Evolutionary conservation across 2,113 vertebrate genomes (phyloP).

Genomic region (Hippolais icterina): DNA sequence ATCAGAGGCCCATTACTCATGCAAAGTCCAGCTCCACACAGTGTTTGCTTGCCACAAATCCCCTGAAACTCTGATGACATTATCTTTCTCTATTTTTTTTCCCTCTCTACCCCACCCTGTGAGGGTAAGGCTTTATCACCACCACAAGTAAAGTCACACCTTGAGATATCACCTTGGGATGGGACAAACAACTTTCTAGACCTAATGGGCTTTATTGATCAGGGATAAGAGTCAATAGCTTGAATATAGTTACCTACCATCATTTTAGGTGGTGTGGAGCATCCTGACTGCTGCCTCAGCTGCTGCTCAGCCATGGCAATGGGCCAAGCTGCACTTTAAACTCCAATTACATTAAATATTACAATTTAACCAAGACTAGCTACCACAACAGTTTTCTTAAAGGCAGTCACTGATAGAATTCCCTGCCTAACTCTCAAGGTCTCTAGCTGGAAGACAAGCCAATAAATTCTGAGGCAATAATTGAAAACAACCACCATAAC

Average conservation of each 20-base stretch:
- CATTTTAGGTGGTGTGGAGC: neutral
- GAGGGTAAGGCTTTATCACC: neutral
- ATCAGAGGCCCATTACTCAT: neutral
- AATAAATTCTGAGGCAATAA: conserved; percentile 34
- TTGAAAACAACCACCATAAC: conserved; percentile 26
- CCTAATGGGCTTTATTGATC: neutral
- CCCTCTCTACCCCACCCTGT: neutral
- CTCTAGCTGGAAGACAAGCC: neutral
- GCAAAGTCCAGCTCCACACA: neutral
- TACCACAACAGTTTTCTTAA: neutral
- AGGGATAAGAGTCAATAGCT: neutral
- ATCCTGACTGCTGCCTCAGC: neutral
- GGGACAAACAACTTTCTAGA: neutral
- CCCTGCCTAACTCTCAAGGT: neutral
- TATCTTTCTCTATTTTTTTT: neutral
- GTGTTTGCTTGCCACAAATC: neutral
- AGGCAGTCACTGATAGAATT: neutral
- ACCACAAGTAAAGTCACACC: neutral
- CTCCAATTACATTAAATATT: neutral
- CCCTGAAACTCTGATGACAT: neutral
- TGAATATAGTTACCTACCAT: neutral
- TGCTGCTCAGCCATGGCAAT: neutral
- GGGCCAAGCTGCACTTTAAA: neutral
- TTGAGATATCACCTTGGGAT: neutral
- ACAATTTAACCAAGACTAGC: neutral